Percentiles rank a stretch among this genome's conserved stretches.
These are phyloP conservation scores for Nomada goodeniana DNA, from an alignment of 2,888 invertebrate genomes.

Conservation along the genomic window DNA sequence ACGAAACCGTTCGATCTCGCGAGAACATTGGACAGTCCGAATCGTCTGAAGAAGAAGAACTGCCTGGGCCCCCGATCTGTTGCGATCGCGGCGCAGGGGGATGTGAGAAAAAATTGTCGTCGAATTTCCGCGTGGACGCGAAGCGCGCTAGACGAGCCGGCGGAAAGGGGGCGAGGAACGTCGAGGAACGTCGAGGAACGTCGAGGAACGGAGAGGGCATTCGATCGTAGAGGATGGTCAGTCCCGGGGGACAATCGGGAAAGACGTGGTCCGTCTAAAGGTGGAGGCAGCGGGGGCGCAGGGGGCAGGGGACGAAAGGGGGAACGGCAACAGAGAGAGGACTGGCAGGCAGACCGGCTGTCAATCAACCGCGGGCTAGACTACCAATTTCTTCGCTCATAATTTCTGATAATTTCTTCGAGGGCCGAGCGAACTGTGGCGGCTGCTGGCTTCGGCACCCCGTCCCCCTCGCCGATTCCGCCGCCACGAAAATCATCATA, in stretches of 20 bases:
- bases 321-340: constrained; percentile 46
- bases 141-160: neutral
- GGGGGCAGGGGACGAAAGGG: constrained; percentile 52
- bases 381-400: constrained; percentile 84
- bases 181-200: neutral
- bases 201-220: constrained; percentile 30
- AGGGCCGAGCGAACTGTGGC: constrained; percentile 75
- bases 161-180: constrained; percentile 12
- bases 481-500: constrained; percentile 81
- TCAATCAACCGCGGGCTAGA: constrained; percentile 84
- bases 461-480: constrained; percentile 52
- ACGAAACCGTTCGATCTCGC: no score
- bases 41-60: no score
- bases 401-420: constrained; percentile 84
- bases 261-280: constrained; percentile 54
- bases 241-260: constrained; percentile 67
- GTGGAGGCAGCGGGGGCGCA: constrained; percentile 54
- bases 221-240: constrained; percentile 71
- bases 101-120: no score
- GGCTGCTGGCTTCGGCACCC: constrained; percentile 52
- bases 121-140: neutral
- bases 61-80: neutral
- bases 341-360: constrained; percentile 78
- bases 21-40: accelerated
- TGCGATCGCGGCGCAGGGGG: no score